A percentile compares a stretch with the other conserved stretches of the same genome.
phyloP scores from a whole-genome alignment of 1,140 invertebrate species.

The Linepithema humile region DNA sequence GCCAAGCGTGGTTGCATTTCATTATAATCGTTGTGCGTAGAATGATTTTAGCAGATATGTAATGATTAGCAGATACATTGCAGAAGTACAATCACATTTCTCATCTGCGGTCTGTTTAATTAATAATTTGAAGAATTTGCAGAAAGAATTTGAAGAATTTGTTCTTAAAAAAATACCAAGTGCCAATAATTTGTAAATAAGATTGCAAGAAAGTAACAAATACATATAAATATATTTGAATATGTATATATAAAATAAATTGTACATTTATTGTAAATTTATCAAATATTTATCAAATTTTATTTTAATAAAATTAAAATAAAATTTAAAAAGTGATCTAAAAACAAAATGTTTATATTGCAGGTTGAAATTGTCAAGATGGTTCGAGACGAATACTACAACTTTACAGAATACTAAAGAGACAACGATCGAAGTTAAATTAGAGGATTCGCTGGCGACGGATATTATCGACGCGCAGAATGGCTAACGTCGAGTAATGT shows the following conservation, averaged over 20 bases:
- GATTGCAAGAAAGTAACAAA: not conserved
- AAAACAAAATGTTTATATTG: slow-evolving; percentile 21
- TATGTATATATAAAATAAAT: not conserved
- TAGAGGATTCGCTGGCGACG: slow-evolving; percentile 40
- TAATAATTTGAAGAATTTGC: not conserved
- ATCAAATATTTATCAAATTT: too few species aligned
- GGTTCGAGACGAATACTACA: not conserved
- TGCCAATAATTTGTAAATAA: not conserved
- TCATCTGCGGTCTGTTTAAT: not conserved
- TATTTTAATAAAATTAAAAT: not conserved
- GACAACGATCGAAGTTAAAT: slow-evolving; percentile 54
- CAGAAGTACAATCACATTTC: not conserved
- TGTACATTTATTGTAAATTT: not conserved
- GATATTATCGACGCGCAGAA: slow-evolving; percentile 41
- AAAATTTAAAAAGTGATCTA: too few species aligned
- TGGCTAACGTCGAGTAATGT: not conserved
- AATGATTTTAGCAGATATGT: not conserved
- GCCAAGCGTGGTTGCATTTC: not conserved
- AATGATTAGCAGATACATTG: not conserved
- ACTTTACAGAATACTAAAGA: not conserved
- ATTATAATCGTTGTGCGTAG: not conserved
- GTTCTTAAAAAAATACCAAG: not conserved
- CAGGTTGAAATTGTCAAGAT: not conserved
- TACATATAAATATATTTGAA: not conserved
- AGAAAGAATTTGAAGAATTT: too few species aligned